A percentile compares a stretch with the other conserved stretches of the same genome.
phyloP scores from a whole-genome alignment of 2,888 invertebrate species.

The Sialis fuliginosa region DNA sequence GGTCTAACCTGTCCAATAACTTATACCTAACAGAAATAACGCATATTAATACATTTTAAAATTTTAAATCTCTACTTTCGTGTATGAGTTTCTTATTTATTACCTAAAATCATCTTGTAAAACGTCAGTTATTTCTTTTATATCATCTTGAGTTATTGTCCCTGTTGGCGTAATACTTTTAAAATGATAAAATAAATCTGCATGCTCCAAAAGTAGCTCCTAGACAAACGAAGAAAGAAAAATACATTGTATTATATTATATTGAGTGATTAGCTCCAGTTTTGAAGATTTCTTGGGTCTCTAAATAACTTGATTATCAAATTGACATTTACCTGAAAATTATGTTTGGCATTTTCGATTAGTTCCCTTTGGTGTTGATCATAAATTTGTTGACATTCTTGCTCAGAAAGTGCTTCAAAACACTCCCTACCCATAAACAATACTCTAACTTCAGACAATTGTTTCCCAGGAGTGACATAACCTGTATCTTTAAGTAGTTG shows the following conservation, averaged over 20 bases:
- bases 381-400: constrained; percentile 82
- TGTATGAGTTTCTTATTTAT: constrained; percentile 4
- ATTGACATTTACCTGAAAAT: constrained; percentile 54
- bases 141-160: constrained; percentile 85
- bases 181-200: constrained; percentile 84
- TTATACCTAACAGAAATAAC: constrained; percentile 50
- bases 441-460: constrained; percentile 74
- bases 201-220: constrained; percentile 82
- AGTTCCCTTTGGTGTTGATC: constrained; percentile 85
- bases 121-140: constrained; percentile 81
- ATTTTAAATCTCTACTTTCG: no score
- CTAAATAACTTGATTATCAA: no score
- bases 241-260: constrained; percentile 4
- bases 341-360: constrained; percentile 74
- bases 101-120: constrained; percentile 83
- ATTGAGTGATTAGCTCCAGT: no score
- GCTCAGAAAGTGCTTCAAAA: constrained; percentile 78
- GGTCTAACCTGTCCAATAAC: constrained; percentile 81
- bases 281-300: no score
- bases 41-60: not conserved
- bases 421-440: constrained; percentile 89
- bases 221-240: constrained; percentile 18
- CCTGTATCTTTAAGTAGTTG: constrained; percentile 83
- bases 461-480: constrained; percentile 91
- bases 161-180: constrained; percentile 78